Base-by-base conservation (phyloP, 2,113 vertebrate species). In the Dipodomys stephensi region DNA sequence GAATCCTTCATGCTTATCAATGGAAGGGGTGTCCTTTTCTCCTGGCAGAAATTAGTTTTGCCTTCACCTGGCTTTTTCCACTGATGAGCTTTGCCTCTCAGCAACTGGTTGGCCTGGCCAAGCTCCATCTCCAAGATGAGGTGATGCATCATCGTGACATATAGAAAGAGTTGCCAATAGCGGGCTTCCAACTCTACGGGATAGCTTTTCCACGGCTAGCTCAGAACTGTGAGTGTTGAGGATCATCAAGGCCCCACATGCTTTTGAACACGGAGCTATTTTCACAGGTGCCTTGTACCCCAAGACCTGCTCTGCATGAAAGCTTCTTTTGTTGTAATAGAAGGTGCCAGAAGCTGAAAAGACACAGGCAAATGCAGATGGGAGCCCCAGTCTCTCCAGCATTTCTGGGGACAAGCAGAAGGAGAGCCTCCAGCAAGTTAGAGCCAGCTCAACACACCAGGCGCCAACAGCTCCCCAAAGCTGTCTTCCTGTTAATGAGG, bases 11-110 rank as follows among this genome's bases (percentile, higher is more conserved):
- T 78, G 60, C 30, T 92, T 86, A 81, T 69, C 69, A 79, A 1
- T 19, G 77, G 39, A 72, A 30, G 25, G 60, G 39, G 69, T 94
- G 94, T 94, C 90, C 96, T 94, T 94, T 96, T 91, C 83, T 94
- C 87, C 65, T 39, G 64, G 27, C 76, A 62, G 39, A 95, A 94
- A 96, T 94, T 64, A 92, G 49, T 94, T 89, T 94, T 90, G 73
- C 84, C 57, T 93, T 95, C 32, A 46, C 67, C 72, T 44, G 20
- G 44, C 49, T 72, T 35, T 92, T 95, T 83, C 92, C 67, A 85
- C 82, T 84, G 83, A 95, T 60, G 64, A 60, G 77, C 73, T 83
- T 15, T 62, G 77, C 77, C 68, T 78, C 83, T 96, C 68, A 69
- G 87, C 89, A 62, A 74, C 49, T 39, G 30, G 73, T 69, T 81